Evolutionary conservation across 2,113 vertebrate species (phyloP).

Genomic region (Athene cunicularia): DNA sequence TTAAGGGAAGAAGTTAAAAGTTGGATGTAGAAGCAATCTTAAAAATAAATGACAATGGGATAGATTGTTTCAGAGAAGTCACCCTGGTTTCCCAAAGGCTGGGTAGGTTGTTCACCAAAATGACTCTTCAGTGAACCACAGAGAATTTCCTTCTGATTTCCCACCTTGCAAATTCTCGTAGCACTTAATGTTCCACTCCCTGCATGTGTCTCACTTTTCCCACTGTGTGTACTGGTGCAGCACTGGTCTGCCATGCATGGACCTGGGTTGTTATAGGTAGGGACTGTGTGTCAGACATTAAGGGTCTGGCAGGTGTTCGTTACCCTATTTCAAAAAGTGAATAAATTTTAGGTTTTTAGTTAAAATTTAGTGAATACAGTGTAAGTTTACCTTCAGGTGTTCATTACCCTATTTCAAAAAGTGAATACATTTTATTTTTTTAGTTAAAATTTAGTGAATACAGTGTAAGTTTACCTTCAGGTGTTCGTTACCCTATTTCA

Average conservation of each 20-base stretch:
- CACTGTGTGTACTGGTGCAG: background rate
- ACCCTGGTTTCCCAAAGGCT: background rate
- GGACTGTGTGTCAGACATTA: rapidly evolving
- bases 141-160: background rate
- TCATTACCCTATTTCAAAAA: too few species aligned
- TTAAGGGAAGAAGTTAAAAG: background rate
- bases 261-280: background rate
- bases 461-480: too few species aligned
- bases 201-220: background rate
- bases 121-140: background rate
- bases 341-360: background rate
- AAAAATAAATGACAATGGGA: background rate
- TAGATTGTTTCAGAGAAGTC: background rate
- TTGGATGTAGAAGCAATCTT: background rate
- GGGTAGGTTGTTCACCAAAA: background rate
- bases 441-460: too few species aligned
- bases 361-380: too few species aligned
- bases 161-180: background rate
- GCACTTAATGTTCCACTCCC: background rate
- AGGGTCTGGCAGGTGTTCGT: background rate
- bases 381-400: too few species aligned
- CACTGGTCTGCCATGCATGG: background rate
- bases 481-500: background rate
- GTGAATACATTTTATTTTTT: too few species aligned
- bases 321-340: background rate